Base-by-base conservation (phyloP, 2,888 invertebrate genomes). In the Cephalotes varians region DNA sequence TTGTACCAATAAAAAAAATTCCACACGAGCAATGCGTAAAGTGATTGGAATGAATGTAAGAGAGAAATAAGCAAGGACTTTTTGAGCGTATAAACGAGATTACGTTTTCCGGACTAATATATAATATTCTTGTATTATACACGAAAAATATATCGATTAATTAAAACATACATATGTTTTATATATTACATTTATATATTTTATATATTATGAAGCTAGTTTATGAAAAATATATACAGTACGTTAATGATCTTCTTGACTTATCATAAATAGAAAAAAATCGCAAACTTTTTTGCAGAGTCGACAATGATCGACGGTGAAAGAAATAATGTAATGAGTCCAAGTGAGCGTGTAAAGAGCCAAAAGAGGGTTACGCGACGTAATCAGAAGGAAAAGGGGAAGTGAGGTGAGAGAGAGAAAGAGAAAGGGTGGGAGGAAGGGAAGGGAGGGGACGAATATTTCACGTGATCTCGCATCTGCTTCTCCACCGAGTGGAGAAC, bases 391-490 rank as follows among this genome's bases (percentile, higher is more conserved):
- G n/a, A 37, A 67, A 65, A 37, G 67, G 10, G 21, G 60, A 60
- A 31, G 28, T 7, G 34, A 65, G 60, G 54, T 2, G n/a, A 18
- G 47, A 15, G 15, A 21, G 65, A 62, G 67, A 69, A 72, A 74
- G 64, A 49, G 69, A 67, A 54, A 71, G 74, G 49, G 62, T 49
- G 64, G 58, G 69, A 65, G 47, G 65, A 56, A 21, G 54, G 58
- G 69, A 64, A 84, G 86, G 87, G 88, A 88, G 77, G 88, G 51
- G 28, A 21, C 40, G 62, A 18, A n/a, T 18, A 74, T 86, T 91
- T 90, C 93, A 92, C 93, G 93, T 93, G 93, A 92, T 91, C 87
- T 88, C 88, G 93, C 93, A 93, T 93, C 93, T 93, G 93, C 92
- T 90, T 88, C 91, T 87, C 87, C 88, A 86, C 86, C 87, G 86